A percentile compares a stretch with the other conserved stretches of the same genome.
Evolutionary conservation across 1,140 invertebrate genomes (phyloP).

Genomic region (Anastrepha obliqua): DNA sequence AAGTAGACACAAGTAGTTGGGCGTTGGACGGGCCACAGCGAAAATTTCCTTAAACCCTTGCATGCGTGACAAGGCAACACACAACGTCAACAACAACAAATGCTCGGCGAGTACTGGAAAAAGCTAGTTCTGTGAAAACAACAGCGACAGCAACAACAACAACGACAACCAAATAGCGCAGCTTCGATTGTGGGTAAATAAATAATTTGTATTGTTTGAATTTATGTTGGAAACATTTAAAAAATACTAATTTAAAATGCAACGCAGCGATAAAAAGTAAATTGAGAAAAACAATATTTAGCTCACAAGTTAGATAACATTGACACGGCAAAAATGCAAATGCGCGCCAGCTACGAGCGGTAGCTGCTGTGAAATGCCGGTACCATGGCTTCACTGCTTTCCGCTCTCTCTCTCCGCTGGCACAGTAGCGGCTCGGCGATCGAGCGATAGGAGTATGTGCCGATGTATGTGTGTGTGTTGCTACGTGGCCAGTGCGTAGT

Average conservation of each 20-base stretch:
- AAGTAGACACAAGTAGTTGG: not conserved
- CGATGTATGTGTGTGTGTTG: not conserved
- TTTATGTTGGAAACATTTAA: slow-evolving; percentile 1
- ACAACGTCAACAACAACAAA: not conserved
- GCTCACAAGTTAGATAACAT: slow-evolving; percentile 42
- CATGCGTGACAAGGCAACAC: not conserved
- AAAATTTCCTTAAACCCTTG: slow-evolving; percentile 21
- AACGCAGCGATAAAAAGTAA: not conserved
- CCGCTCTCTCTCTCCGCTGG: not conserved
- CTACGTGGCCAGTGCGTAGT: not conserved
- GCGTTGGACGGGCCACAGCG: not conserved
- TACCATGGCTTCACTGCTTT: too few species aligned
- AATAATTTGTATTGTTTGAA: slow-evolving; percentile 22
- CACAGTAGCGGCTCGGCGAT: not conserved
- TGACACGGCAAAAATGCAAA: slow-evolving; percentile 49
- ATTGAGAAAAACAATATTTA: slow-evolving; percentile 43
- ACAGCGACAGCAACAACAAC: not conserved
- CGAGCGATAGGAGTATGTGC: too few species aligned
- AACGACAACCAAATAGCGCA: not conserved
- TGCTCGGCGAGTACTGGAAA: not conserved
- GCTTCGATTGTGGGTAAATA: not conserved
- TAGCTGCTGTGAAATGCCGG: not conserved
- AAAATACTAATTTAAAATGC: slow-evolving; percentile 12
- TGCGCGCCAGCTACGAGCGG: not conserved
- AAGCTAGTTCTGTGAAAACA: not conserved